These are phyloP conservation scores for Pampusana beccarii DNA, from an alignment of 2,113 vertebrate species.

Conservation along the genomic window DNA sequence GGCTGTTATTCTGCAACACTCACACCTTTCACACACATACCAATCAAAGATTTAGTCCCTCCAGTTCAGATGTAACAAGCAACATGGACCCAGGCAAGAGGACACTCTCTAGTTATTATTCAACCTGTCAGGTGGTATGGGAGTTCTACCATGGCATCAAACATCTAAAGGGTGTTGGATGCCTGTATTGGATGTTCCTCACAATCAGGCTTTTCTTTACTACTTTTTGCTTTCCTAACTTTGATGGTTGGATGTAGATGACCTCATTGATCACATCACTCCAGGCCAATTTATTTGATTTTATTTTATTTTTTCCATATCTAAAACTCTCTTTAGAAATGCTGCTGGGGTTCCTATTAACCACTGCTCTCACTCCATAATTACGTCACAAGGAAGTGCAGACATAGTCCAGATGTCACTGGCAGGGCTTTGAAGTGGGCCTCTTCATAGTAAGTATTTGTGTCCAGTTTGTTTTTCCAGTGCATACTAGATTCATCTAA, in stretches of 20 bases:
- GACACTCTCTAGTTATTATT: neutral
- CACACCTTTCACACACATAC: neutral
- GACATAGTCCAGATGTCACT: neutral
- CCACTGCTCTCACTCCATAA: neutral
- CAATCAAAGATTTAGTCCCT: neutral
- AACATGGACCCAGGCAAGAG: neutral
- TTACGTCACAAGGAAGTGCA: neutral
- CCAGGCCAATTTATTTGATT: neutral
- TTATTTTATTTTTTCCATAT: neutral
- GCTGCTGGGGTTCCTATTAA: neutral
- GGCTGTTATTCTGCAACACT: neutral
- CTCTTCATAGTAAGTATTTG: too few relatives aligned
- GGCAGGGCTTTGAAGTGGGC: neutral
- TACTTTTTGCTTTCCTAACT: neutral
- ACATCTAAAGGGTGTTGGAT: fast-evolving
- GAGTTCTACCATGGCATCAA: neutral
- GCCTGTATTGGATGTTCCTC: neutral
- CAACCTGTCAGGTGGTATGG: neutral
- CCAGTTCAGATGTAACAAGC: neutral
- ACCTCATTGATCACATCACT: neutral
- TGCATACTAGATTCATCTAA: neutral
- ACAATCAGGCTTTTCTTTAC: neutral
- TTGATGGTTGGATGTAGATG: neutral
- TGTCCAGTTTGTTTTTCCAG: neutral
- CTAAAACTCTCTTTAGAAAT: neutral